These are phyloP conservation scores for Esox lucius DNA, from an alignment of 2,797 vertebrate genomes.

Conservation along the genomic window DNA sequence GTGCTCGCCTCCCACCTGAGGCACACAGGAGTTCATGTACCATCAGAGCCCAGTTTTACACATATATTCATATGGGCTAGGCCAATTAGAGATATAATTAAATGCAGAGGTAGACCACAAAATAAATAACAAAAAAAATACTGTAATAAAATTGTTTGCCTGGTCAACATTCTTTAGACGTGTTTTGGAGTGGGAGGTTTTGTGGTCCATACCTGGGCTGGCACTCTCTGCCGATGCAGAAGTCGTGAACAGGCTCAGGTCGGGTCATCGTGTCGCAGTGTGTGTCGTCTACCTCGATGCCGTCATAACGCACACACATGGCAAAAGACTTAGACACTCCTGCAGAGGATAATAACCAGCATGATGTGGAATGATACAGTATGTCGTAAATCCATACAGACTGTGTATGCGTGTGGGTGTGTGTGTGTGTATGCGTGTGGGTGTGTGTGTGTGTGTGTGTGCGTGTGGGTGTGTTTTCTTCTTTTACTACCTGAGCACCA, in stretches of 20 bases:
- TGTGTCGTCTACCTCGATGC: slow-evolving; percentile 91
- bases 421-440: slow-evolving; percentile 1
- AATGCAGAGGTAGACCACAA: too few relatives aligned
- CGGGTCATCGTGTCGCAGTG: slow-evolving; percentile 93
- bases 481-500: not conserved
- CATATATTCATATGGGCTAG: too few relatives aligned
- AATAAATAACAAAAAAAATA: too few relatives aligned
- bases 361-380: not conserved
- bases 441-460: slow-evolving; percentile 6
- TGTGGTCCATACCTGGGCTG: slow-evolving; percentile 84
- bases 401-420: slow-evolving; percentile 5
- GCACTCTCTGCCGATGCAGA: slow-evolving; percentile 95
- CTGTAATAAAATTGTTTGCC: too few relatives aligned
- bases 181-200: too few relatives aligned
- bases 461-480: not conserved
- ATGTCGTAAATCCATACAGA: not conserved
- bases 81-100: too few relatives aligned
- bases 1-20: slow-evolving; percentile 96
- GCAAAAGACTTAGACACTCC: slow-evolving; percentile 92
- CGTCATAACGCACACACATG: slow-evolving; percentile 93
- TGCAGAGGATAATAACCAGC: slow-evolving; percentile 44
- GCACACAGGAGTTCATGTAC: not conserved
- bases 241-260: slow-evolving; percentile 94
- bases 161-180: too few relatives aligned
- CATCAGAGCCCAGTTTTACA: too few relatives aligned